A percentile compares a stretch with the other conserved stretches of the same genome.
Conservation (phyloP, 2,797 vertebrate species). For the Cossypha heuglini region DNA sequence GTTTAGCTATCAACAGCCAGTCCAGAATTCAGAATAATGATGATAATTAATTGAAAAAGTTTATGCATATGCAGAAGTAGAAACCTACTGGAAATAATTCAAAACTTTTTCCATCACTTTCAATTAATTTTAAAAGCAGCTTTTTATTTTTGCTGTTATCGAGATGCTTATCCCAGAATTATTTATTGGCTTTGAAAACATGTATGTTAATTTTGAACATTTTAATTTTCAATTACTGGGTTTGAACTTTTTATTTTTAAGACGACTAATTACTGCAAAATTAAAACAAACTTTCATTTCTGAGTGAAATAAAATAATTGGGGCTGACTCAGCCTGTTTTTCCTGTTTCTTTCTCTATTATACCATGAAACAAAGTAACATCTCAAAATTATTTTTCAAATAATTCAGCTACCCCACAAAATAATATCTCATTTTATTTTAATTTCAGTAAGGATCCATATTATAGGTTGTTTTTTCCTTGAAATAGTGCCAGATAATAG, state of each 20-base stretch:
- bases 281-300: not conserved
- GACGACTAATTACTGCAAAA: not conserved
- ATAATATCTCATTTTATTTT: not conserved
- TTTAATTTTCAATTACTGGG: not conserved
- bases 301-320: not conserved
- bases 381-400: not conserved
- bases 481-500: not conserved
- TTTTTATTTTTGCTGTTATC: not conserved
- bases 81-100: not conserved
- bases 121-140: not conserved
- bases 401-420: not conserved
- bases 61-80: not conserved
- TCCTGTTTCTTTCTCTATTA: not conserved
- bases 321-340: not conserved
- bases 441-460: not conserved
- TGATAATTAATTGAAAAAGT: not conserved
- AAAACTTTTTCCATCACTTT: not conserved
- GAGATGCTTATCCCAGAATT: not conserved
- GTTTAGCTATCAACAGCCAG: not conserved
- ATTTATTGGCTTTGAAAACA: not conserved
- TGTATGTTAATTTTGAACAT: not conserved
- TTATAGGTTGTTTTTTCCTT: not conserved
- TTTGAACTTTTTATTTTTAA: not conserved
- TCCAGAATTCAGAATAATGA: not conserved
- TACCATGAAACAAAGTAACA: not conserved